phyloP scores from a whole-genome alignment of 1,140 invertebrate species.

The Lithobius niger region DNA sequence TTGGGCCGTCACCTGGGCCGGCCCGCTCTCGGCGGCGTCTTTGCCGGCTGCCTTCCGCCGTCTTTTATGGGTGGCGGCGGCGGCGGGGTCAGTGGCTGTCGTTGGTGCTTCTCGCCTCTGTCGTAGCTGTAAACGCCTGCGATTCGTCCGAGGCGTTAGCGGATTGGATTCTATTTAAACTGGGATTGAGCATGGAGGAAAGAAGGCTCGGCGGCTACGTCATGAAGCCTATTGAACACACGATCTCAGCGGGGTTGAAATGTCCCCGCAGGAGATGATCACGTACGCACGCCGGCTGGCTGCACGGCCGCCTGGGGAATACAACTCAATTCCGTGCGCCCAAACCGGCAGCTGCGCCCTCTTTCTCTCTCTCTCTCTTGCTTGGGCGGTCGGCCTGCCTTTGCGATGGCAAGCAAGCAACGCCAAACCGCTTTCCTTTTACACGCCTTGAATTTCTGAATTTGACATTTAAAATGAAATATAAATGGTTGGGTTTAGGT shows the following conservation, averaged over 20 bases:
- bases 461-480: slow-evolving; percentile 9
- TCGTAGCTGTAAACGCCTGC: too few species aligned
- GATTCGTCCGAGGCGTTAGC: not conserved
- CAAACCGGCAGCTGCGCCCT: slow-evolving; percentile 2
- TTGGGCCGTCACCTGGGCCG: too few species aligned
- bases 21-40: not conserved
- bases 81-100: too few species aligned
- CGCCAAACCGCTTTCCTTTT: too few species aligned
- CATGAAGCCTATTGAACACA: slow-evolving; percentile 7
- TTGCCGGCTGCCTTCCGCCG: too few species aligned
- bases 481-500: slow-evolving; percentile 3
- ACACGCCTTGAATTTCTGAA: slow-evolving; percentile 7
- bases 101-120: not conserved
- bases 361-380: not conserved
- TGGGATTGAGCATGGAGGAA: slow-evolving; percentile 3
- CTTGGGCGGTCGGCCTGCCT: too few species aligned
- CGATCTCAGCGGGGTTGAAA: not conserved
- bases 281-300: slow-evolving; percentile 7
- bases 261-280: slow-evolving; percentile 9
- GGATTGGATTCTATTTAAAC: slow-evolving; percentile 10
- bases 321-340: slow-evolving; percentile 7
- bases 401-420: not conserved
- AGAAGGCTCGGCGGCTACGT: too few species aligned
- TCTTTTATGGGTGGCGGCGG: too few species aligned
- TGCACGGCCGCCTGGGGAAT: slow-evolving; percentile 4